Percentiles rank a stretch among this genome's conserved stretches.
These are phyloP conservation scores for Pogonognathellus flavescens DNA, from an alignment of 1,140 invertebrate species.

Conservation along the genomic window DNA sequence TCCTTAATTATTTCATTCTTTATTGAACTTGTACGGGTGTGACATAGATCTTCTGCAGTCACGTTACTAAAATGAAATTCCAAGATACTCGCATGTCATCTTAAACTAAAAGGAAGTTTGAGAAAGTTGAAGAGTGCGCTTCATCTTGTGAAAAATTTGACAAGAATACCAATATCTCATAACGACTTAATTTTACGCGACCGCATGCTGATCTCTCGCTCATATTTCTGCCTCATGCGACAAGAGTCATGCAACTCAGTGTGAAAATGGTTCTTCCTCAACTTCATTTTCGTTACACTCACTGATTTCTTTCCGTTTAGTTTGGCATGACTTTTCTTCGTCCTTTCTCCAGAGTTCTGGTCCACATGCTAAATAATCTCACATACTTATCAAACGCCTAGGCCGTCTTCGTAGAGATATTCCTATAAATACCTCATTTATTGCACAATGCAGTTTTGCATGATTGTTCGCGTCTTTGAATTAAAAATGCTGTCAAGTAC, in stretches of 20 bases:
- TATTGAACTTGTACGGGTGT: not conserved
- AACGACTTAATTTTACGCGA: slow-evolving; percentile 50
- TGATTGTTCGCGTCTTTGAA: too few species aligned
- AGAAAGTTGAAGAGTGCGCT: slow-evolving; percentile 29
- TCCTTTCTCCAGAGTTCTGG: not conserved
- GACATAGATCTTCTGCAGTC: not conserved
- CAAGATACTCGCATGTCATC: not conserved
- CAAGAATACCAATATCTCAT: slow-evolving; percentile 47
- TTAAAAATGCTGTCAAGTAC: too few species aligned
- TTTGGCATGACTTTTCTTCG: slow-evolving; percentile 19
- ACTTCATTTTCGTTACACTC: slow-evolving; percentile 42
- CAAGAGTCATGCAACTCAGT: slow-evolving; percentile 27
- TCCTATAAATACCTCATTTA: slow-evolving; percentile 14
- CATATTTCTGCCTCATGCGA: slow-evolving; percentile 36
- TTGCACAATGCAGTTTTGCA: slow-evolving; percentile 21
- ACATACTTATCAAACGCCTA: slow-evolving; percentile 21
- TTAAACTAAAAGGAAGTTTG: slow-evolving; percentile 6
- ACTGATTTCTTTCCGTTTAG: slow-evolving; percentile 12
- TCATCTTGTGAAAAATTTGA: slow-evolving; percentile 43
- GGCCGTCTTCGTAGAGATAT: not conserved
- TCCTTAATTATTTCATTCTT: not conserved
- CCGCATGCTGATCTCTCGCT: slow-evolving; percentile 42
- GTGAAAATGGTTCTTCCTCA: slow-evolving; percentile 38
- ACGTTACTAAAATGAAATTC: not conserved
- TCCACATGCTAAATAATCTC: not conserved